phyloP scores from a whole-genome alignment of 2,797 vertebrate species.

The Helostoma temminkii region DNA sequence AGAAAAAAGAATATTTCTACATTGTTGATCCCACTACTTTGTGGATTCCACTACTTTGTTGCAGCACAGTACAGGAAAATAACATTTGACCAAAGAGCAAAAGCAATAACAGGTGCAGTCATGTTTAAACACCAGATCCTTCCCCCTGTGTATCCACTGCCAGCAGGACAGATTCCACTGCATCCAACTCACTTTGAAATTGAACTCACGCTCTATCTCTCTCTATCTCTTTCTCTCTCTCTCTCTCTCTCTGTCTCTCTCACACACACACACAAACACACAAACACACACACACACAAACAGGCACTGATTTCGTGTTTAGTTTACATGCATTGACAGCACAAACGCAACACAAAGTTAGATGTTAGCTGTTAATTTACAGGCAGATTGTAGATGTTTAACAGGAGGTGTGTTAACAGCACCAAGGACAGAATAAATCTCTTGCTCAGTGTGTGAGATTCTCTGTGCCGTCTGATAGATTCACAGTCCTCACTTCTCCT shows the following conservation, averaged over 20 bases:
- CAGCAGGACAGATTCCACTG: background rate
- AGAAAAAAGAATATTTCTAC: background rate
- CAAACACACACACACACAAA: background rate
- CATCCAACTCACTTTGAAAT: background rate
- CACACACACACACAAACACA: background rate
- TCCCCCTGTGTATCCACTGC: background rate
- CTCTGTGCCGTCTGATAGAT: conserved; percentile 30
- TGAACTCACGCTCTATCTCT: background rate
- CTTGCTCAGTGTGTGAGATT: conserved; percentile 18
- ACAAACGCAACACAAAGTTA: background rate
- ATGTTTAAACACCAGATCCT: conserved; percentile 3
- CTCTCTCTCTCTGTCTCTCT: too few relatives aligned
- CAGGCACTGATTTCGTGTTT: too few relatives aligned
- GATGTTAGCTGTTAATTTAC: conserved; percentile 82
- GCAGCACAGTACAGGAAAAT: background rate
- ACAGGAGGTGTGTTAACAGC: conserved; percentile 73
- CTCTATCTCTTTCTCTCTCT: too few relatives aligned
- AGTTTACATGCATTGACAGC: too few relatives aligned
- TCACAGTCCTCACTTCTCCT: conserved; percentile 38
- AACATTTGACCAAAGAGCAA: conserved; percentile 17
- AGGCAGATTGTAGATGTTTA: conserved; percentile 88
- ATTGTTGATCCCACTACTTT: conserved; percentile 8
- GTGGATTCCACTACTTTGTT: conserved; percentile 7
- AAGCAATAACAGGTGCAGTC: background rate
- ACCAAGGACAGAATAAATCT: conserved; percentile 44